phyloP scores from a whole-genome alignment of 2,113 vertebrate species.

The Apteryx mantelli region DNA sequence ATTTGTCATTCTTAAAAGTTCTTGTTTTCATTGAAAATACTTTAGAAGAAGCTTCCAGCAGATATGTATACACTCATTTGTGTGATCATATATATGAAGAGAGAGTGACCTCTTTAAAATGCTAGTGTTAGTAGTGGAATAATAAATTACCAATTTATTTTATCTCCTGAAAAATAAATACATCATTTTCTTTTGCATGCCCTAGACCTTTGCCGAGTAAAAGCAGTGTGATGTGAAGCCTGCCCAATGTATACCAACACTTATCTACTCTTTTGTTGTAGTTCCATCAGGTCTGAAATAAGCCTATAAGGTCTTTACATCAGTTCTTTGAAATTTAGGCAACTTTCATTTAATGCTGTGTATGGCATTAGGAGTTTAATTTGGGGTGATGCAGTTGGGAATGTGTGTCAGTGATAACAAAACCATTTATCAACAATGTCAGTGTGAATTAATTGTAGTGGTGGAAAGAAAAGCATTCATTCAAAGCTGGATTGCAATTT shows the following conservation, averaged over 20 bases:
- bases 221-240: neutral
- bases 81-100: neutral
- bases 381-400: neutral
- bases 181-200: neutral
- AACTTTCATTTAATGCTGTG: neutral
- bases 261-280: neutral
- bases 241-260: neutral
- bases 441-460: neutral
- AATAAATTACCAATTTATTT: constrained; percentile 19
- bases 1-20: neutral
- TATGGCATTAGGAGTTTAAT: neutral
- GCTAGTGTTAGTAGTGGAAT: neutral
- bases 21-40: neutral
- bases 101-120: neutral
- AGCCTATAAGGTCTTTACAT: neutral
- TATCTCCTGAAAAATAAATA: constrained; percentile 8
- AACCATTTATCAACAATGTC: neutral
- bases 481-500: neutral
- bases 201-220: neutral
- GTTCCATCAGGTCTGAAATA: neutral
- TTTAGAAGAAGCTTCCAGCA: constrained; percentile 33
- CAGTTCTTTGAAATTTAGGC: neutral
- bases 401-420: neutral
- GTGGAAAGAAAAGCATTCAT: neutral
- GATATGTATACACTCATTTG: neutral